Conservation (phyloP, 1,140 invertebrate genomes). For the Drosophila yakuba region DNA sequence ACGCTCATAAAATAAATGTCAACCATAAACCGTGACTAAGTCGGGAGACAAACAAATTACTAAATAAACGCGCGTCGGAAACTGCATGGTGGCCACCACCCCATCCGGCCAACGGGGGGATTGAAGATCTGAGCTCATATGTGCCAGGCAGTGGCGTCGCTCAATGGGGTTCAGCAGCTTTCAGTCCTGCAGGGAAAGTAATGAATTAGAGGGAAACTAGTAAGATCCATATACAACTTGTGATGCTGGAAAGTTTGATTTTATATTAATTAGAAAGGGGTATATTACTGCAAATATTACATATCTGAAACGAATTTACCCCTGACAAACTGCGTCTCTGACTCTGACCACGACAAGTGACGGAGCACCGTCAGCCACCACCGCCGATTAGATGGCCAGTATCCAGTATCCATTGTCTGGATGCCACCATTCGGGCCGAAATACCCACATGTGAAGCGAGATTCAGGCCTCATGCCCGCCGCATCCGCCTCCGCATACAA, state of each 20-base stretch:
- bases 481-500: constrained; percentile 55
- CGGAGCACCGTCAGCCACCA: not conserved
- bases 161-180: not conserved
- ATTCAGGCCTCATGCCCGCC: constrained; percentile 18
- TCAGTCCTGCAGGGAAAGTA: not conserved
- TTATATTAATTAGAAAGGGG: too few relatives aligned
- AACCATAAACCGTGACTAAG: constrained; percentile 75
- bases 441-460: constrained; percentile 21
- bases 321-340: not conserved
- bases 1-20: constrained; percentile 83
- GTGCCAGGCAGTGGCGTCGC: constrained; percentile 3
- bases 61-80: constrained; percentile 66
- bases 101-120: not conserved
- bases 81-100: constrained; percentile 20
- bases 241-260: too few relatives aligned
- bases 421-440: constrained; percentile 14
- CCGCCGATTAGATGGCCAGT: constrained; percentile 24
- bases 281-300: too few relatives aligned
- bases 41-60: constrained; percentile 76
- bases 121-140: constrained; percentile 26
- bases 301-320: not conserved
- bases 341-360: constrained; percentile 19
- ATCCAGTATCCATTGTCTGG: not conserved
- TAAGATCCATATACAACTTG: too few relatives aligned
- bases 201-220: not conserved